These are phyloP conservation scores for Coracias cyanogaster DNA, from an alignment of 2,797 vertebrate genomes.

Conservation along the genomic window DNA sequence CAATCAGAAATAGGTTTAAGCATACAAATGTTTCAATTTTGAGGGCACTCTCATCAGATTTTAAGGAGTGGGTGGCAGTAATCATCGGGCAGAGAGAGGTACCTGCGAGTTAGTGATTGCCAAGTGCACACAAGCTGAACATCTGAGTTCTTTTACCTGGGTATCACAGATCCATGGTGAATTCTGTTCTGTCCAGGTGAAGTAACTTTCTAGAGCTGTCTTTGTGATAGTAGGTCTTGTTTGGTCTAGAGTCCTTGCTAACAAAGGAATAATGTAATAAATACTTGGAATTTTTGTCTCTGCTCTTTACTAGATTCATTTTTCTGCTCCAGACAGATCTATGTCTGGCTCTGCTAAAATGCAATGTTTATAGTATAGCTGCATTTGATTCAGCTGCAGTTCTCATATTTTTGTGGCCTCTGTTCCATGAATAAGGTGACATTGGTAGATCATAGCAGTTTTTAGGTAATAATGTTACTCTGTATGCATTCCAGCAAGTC, in stretches of 20 bases:
- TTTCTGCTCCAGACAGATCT: not conserved
- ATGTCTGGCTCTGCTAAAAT: not conserved
- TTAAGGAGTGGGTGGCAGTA: not conserved
- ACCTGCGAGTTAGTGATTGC: not conserved
- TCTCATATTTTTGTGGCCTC: constrained; percentile 27
- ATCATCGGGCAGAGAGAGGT: not conserved
- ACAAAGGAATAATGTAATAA: not conserved
- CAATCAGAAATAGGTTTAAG: not conserved
- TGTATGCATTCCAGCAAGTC: not conserved
- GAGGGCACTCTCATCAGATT: not conserved
- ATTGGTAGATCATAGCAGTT: not conserved
- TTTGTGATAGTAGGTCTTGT: not conserved
- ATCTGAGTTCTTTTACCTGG: not conserved
- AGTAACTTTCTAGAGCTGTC: not conserved
- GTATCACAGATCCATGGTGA: not conserved
- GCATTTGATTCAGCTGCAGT: not conserved
- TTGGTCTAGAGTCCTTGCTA: not conserved
- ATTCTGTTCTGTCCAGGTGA: not conserved
- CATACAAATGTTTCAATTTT: not conserved
- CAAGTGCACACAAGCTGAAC: not conserved
- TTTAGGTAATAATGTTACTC: not conserved
- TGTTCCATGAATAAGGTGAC: constrained; percentile 20
- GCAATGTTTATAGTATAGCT: not conserved
- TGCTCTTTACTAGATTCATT: not conserved
- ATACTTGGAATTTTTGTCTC: constrained; percentile 24